Evolutionary conservation across 92 coral and sea anemone species (phyloP).

Genomic region (Blastomussa wellsi): DNA sequence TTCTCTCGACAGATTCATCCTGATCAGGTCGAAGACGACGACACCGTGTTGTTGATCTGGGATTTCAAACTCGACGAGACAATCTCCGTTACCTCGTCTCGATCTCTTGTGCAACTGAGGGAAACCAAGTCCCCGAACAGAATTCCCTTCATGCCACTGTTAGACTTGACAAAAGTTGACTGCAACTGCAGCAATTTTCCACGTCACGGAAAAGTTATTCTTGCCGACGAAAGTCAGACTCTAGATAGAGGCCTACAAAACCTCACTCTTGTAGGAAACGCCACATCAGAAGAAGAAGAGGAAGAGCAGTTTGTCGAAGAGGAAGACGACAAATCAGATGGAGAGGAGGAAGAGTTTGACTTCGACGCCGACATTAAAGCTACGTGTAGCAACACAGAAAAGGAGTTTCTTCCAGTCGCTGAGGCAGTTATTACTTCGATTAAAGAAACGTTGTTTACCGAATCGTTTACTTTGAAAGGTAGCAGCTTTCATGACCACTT

Average conservation of each 20-base stretch:
- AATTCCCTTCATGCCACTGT: not conserved
- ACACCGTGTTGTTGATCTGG: not conserved
- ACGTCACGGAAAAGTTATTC: not conserved
- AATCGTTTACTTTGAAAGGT: not conserved
- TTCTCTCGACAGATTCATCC: not conserved
- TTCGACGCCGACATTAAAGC: not conserved
- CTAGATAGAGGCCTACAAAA: not conserved
- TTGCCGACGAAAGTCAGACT: not conserved
- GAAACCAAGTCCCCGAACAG: not conserved
- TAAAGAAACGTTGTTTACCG: not conserved
- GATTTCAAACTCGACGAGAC: not conserved
- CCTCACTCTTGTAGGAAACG: not conserved
- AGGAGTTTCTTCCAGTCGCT: not conserved
- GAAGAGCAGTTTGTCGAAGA: not conserved
- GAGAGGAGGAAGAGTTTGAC: not conserved
- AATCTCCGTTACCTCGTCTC: not conserved
- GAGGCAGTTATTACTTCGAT: not conserved
- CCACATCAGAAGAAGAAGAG: not conserved
- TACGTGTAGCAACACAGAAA: not conserved
- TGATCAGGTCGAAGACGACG: slow-evolving; percentile 10
- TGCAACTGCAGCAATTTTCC: not conserved
- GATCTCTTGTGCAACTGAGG: not conserved
- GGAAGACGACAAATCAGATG: not conserved
- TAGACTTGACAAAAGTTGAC: not conserved
- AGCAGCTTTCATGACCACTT: too few relatives aligned